Base-by-base conservation (phyloP, 2,113 vertebrate genomes). In the Boulengerochromis microlepis region DNA sequence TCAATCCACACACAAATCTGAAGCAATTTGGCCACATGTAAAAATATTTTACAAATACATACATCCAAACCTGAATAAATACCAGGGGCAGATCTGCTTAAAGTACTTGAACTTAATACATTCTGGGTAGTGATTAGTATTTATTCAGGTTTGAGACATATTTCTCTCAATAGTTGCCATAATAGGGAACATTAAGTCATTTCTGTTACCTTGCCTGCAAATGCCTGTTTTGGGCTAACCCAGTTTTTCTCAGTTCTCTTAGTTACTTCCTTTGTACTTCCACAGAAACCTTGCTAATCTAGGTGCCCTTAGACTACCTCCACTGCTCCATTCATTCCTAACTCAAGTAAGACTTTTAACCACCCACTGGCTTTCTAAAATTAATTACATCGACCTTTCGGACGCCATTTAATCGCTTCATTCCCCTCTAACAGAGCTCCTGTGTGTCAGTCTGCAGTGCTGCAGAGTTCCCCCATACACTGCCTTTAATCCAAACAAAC, bases 381-480 rank as follows among this genome's bases (percentile, higher is more conserved):
- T 45, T 2, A 74, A 26, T 45, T 24, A 42, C 12, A 71, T 24
- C 0, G 4, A 42, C 69, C 38, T 74, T 45, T 45, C 1, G 1
- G 69, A 26, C 3, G 1, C 0, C 38, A 42, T 42, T 42, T 42
- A 71, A 71, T 45, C 2, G 0, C 22, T 29, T 18, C 0, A 5
- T 45, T 74, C 40, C 22, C 22, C 3, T 74, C 40, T 47, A 74
- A 74, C 22, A 16, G 16, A 45, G 38, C 22, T 45, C 8, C 8
- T 6, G 9, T 74, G 69, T 74, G 22, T 45, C 40, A 29, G 69
- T 47, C 40, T 18, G 69, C 40, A 47, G 35, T 18, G 22, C 40
- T 26, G 22, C 9, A 18, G 40, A 74, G 22, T 22, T 22, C 5
- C 35, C 7, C 18, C 19, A 40, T 19, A 38, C 19, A 15, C 11